These are phyloP conservation scores for Napeogenes inachia DNA, from an alignment of 2,888 invertebrate species.

Conservation along the genomic window DNA sequence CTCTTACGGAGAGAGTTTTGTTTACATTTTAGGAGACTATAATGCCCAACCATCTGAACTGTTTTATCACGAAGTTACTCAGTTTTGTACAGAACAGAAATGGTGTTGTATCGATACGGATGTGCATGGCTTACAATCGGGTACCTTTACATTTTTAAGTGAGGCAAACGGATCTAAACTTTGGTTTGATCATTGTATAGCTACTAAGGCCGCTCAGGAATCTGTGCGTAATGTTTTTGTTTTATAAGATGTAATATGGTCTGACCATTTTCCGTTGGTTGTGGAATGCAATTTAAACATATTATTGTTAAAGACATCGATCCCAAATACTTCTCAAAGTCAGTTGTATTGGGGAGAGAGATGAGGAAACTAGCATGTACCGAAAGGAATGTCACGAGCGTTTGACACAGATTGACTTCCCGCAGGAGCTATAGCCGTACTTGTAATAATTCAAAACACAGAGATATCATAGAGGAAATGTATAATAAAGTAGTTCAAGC, in stretches of 20 bases:
- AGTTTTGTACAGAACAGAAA: constrained; percentile 24
- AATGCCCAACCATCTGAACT: constrained; percentile 21
- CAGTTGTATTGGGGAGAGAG: constrained; percentile 19
- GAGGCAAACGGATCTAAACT: constrained; percentile 27
- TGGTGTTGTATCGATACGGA: constrained; percentile 28
- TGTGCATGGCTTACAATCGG: constrained; percentile 11
- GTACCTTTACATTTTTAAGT: constrained; percentile 29
- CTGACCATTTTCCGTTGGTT: constrained; percentile 28
- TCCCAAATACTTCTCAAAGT: constrained; percentile 1
- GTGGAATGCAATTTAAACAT: constrained; percentile 24
- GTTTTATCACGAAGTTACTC: constrained; percentile 19
- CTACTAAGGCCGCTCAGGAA: constrained; percentile 15
- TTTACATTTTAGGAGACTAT: constrained; percentile 26
- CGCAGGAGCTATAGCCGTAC: constrained; percentile 5
- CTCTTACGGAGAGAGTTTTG: constrained; percentile 9
- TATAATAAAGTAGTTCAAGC: constrained; percentile 11
- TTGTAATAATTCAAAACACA: constrained; percentile 13
- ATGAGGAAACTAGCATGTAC: constrained; percentile 4
- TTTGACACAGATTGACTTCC: constrained; percentile 2
- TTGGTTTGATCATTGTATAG: constrained; percentile 30
- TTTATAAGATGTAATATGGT: constrained; percentile 24
- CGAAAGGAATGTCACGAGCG: constrained; percentile 2
- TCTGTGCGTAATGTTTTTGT: constrained; percentile 16
- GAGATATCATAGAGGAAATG: background rate
- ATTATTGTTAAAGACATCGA: constrained; percentile 12